These are phyloP conservation scores for Zoanthus gigantus DNA, from an alignment of 92 coral and sea anemone genomes.

Conservation along the genomic window DNA sequence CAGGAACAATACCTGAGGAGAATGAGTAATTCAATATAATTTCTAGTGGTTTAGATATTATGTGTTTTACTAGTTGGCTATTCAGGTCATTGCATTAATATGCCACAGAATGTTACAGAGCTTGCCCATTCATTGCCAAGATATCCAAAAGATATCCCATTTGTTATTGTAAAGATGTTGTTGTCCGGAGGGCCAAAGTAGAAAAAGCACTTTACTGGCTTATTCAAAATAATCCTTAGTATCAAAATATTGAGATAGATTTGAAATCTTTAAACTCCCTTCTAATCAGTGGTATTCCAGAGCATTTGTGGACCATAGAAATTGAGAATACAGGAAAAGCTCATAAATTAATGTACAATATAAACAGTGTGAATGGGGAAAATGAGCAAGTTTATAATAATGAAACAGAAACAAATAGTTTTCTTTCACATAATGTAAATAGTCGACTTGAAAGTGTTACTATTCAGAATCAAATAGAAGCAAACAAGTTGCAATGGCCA, in stretches of 20 bases:
- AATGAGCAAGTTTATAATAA: constrained; percentile 41
- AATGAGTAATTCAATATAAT: too few species aligned
- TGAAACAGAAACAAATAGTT: constrained; percentile 47
- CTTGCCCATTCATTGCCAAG: constrained; percentile 51
- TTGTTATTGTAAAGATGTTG: constrained; percentile 56
- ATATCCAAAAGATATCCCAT: constrained; percentile 46
- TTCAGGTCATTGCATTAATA: constrained; percentile 34
- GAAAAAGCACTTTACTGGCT: constrained; percentile 47
- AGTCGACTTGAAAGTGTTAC: constrained; percentile 56
- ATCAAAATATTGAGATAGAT: constrained; percentile 16
- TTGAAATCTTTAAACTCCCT: constrained; percentile 31
- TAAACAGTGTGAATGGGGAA: background rate
- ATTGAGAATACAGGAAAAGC: constrained; percentile 23
- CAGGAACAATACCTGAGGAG: too few species aligned
- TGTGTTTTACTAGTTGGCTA: too few species aligned
- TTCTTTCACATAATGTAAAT: constrained; percentile 55
- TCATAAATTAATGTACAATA: background rate
- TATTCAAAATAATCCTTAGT: constrained; percentile 32
- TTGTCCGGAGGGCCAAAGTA: constrained; percentile 48
- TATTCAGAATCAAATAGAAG: constrained; percentile 33
- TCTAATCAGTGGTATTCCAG: constrained; percentile 52
- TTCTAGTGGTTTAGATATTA: too few species aligned
- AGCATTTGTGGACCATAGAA: constrained; percentile 39
- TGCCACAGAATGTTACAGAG: constrained; percentile 61
- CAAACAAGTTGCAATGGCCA: constrained; percentile 54